Evolutionary conservation across 2,113 vertebrate species (phyloP), one percentile per base, ranked within the genome.

Genomic region (Xiphorhynchus elegans): DNA sequence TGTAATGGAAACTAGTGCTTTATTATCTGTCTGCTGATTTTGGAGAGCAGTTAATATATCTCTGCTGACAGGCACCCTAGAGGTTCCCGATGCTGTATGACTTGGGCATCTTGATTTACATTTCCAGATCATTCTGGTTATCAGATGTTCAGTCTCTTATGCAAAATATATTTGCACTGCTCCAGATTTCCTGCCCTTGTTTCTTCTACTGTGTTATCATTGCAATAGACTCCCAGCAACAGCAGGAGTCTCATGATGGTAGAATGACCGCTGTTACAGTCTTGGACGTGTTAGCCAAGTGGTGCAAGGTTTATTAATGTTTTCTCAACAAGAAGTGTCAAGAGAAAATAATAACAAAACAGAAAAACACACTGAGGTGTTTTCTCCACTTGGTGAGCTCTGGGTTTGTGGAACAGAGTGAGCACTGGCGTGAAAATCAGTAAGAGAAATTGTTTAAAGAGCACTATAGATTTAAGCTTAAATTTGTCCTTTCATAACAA

Each of bases 121-220:
- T 84, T 94, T 84, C 79, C 46, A 92, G 40, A 76, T 82, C 55
- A 66, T 90, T 86, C 59, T 93, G 46, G 42, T 80, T 77, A 66
- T 62, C 47, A 83, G 40, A 35, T 4, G 1, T 47, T 74, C 39
- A 28, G 29, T 64, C 11, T 66, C 68, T 83, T 60, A 84, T 44
- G 44, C 31, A 78, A 73, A 85, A 63, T 84, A 90, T 35, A 84
- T 94, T 46, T 78, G 14, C 17, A 40, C 31, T 58, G 46, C 63
- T 95, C 50, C 33, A 46, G 9, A 21, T 78, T 88, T 91, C 60
- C 52, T 84, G 56, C 62, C 44, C 11, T 73, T 85, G 11, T 63
- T 89, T 63, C 18, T 74, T 93, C 28, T 78, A 31, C 44, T 75
- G 13, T 46, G 24, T 73, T 94, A 33, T 60, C 44, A 11, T 21